Evolutionary conservation across 2,113 vertebrate species (phyloP), one percentile per base, ranked within the genome.

Genomic region (Ardeotis arabs): DNA sequence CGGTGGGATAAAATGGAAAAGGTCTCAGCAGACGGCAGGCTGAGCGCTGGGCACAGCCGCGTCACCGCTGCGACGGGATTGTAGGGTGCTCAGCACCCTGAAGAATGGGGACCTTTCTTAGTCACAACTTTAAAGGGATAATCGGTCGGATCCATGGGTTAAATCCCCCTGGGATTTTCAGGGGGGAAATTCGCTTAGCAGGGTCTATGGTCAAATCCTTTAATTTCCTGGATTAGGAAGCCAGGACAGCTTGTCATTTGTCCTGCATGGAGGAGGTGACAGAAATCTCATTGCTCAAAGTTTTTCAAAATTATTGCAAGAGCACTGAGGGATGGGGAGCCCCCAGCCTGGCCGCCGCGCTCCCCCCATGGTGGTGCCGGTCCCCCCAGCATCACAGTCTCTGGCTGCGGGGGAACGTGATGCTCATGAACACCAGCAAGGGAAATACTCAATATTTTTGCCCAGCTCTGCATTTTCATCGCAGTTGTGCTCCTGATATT

Each of bases 171-270:
- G 86, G 82, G 94, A 84, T 94, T 95, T 93, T 87, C 95, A 89
- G 62, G 75, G 79, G 80, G 84, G 72, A 84, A 96, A 92, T 93
- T 95, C 16, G 59, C 94, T 97, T 91, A 96, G 89, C 76, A 23
- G 95, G 69, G 79, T 94, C 95, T 62, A 50, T 29, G 14, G 55
- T 66, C 89, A 95, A 97, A 97, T 93, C 95, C 89, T 92, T 96
- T 97, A 89, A 97, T 97, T 97, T 97, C 91, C 96, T 95, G 95
- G 96, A 97, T 97, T 97, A 97, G 66, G 83, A 77, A 95, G 88
- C 12, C 87, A 95, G 69, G 41, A 8, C 77, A 68, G 73, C n/a
- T 84, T 50, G 72, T 44, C 77, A 10, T 77, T 70, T 41, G 81
- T 66, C 80, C 85, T 59, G 84, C 10, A 0, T 14, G 50, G 69